phyloP scores from a whole-genome alignment of 2,797 vertebrate genomes.

The Dendrocincla fuliginosa region DNA sequence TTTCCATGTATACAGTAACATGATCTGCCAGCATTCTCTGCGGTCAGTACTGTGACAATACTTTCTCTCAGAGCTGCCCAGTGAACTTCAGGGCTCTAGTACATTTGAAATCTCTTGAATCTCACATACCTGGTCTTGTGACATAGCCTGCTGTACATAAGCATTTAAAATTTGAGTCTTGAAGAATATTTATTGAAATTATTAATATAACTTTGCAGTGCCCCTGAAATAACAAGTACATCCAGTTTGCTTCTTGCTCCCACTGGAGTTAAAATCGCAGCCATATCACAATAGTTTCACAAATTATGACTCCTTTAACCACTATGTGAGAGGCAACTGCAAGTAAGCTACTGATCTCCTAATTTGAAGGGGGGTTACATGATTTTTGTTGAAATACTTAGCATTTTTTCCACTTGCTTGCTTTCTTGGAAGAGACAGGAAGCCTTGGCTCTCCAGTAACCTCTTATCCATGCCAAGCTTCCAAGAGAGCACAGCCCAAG shows the following conservation, averaged over 20 bases:
- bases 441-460: background rate
- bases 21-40: background rate
- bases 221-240: background rate
- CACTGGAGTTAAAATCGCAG: background rate
- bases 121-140: background rate
- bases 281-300: background rate
- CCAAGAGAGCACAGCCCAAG: background rate
- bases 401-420: background rate
- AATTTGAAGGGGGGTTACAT: background rate
- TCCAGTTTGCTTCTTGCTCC: background rate
- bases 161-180: background rate
- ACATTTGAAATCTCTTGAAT: background rate
- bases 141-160: background rate
- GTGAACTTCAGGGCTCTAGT: background rate
- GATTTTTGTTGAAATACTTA: background rate
- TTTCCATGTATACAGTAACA: constrained; percentile 12
- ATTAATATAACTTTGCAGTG: background rate
- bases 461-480: background rate
- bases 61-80: constrained; percentile 3
- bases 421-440: background rate
- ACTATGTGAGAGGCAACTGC: background rate
- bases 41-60: background rate
- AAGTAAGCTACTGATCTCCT: background rate
- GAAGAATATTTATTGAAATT: background rate
- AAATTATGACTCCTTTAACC: background rate